These are phyloP conservation scores for Hippopotamus amphibius DNA, from an alignment of 2,113 vertebrate species.

Conservation along the genomic window DNA sequence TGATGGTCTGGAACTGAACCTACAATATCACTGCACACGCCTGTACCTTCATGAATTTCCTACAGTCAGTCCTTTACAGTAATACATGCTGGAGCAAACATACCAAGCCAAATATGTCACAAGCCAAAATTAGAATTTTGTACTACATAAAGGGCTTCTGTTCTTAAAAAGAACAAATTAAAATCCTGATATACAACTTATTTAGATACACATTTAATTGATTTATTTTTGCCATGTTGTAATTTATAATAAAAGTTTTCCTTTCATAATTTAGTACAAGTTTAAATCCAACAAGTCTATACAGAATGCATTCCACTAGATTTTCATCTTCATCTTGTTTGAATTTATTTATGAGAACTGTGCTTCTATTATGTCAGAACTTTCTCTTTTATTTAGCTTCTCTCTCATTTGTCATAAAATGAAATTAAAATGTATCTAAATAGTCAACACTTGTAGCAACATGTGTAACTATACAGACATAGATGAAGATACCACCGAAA, in stretches of 20 bases:
- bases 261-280: not conserved
- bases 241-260: not conserved
- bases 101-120: not conserved
- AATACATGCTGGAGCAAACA: not conserved
- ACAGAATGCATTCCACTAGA: not conserved
- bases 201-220: not conserved
- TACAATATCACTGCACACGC: not conserved
- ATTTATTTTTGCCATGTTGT: not conserved
- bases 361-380: not conserved
- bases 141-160: not conserved
- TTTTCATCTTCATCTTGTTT: not conserved
- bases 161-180: conserved; percentile 10
- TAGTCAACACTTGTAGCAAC: not conserved
- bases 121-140: not conserved
- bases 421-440: conserved; percentile 22
- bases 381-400: not conserved
- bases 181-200: not conserved
- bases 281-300: not conserved
- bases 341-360: not conserved
- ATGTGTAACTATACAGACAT: not conserved
- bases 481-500: not conserved
- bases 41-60: not conserved
- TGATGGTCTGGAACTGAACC: not conserved
- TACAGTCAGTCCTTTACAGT: not conserved
- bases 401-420: not conserved